These are phyloP conservation scores for Euclidia mi DNA, from an alignment of 2,888 invertebrate species.

Conservation along the genomic window DNA sequence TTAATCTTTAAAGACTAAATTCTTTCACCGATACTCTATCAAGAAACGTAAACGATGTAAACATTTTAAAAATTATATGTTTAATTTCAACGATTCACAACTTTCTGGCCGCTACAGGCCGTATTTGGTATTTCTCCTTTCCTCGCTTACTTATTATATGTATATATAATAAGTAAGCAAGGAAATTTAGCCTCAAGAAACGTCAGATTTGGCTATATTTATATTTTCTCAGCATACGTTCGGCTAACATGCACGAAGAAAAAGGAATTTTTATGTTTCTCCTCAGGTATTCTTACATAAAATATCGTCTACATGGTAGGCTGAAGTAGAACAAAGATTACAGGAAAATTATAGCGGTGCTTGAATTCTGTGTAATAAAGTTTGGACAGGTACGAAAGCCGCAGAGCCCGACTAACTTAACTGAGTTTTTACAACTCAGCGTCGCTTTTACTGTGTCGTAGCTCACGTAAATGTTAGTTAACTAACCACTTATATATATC, in stretches of 20 bases:
- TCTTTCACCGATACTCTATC: too few species aligned
- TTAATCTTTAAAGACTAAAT: too few species aligned
- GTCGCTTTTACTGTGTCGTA: constrained; percentile 44
- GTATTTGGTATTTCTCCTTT: too few species aligned
- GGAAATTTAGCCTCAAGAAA: neutral
- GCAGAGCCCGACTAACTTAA: constrained; percentile 49
- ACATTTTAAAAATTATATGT: too few species aligned
- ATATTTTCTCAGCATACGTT: constrained; percentile 1
- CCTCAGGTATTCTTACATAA: constrained; percentile 9
- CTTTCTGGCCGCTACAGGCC: too few species aligned
- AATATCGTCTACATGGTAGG: constrained; percentile 28
- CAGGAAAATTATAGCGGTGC: constrained; percentile 54
- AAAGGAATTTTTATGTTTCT: constrained; percentile 1
- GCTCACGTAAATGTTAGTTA: constrained; percentile 22
- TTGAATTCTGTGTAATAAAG: constrained; percentile 54
- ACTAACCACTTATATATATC: neutral
- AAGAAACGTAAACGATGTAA: too few species aligned
- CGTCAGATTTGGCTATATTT: constrained; percentile 14
- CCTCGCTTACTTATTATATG: too few species aligned
- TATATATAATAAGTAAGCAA: too few species aligned
- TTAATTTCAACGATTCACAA: too few species aligned
- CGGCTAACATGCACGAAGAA: neutral
- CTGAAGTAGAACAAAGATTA: constrained; percentile 49
- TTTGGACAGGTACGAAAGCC: constrained; percentile 56
- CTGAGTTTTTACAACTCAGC: constrained; percentile 47